Conservation (phyloP, 2,113 vertebrate species). For the Pterocles gutturalis region DNA sequence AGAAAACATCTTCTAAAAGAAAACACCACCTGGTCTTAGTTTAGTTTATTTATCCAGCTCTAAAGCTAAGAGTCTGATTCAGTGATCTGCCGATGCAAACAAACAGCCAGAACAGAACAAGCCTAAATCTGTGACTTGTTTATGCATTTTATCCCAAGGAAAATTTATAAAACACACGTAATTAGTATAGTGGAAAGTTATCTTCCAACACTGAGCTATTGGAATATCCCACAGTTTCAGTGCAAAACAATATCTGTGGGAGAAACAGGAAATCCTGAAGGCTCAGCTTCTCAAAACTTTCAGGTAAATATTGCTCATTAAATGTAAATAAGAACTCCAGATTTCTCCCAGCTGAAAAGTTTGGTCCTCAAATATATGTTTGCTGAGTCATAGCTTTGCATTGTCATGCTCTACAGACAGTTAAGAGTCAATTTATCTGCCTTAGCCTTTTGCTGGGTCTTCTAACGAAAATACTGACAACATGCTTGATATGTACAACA, state of each 20-base stretch:
- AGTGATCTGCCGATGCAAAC: background rate
- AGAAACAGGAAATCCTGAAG: background rate
- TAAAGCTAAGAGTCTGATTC: background rate
- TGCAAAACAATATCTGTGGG: background rate
- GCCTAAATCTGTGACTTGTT: background rate
- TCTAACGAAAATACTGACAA: background rate
- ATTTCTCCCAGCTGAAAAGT: background rate
- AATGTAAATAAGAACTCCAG: background rate
- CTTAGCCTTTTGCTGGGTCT: background rate
- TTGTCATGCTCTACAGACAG: background rate
- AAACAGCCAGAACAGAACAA: background rate
- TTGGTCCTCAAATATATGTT: background rate
- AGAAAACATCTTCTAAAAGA: background rate
- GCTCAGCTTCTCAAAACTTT: background rate
- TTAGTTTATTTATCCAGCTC: background rate
- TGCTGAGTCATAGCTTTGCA: background rate
- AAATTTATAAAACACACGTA: background rate
- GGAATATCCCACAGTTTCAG: background rate
- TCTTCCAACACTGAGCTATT: background rate
- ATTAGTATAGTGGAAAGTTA: background rate
- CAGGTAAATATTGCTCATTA: background rate
- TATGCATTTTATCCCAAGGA: background rate
- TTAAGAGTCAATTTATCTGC: background rate
- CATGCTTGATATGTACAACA: accelerated
- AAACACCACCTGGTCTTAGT: background rate